Base-by-base conservation (phyloP, 2,888 invertebrate genomes). In the Pachycephus smyrnensis region DNA sequence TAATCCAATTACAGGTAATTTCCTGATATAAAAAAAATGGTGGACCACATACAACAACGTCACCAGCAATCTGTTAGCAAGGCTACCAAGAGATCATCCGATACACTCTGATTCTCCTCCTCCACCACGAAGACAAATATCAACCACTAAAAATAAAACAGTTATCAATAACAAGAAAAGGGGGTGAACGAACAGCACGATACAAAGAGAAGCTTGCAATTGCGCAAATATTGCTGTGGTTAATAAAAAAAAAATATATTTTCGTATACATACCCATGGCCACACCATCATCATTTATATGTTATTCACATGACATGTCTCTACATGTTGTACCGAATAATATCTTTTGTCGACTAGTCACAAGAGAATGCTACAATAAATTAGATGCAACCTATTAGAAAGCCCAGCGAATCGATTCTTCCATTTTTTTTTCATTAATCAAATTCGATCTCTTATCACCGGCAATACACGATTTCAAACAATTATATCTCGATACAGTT, bases 271-370 rank as follows among this genome's bases (percentile, higher is more conserved):
- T 90, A 91, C 90, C 91, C 91, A 91, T 91, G 91, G 91, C 91
- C 91, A 91, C 91, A 90, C 90, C 90, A 91, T 91, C 91, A 91
- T 91, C 91, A 91, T 90, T 90, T 88, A 86, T 90, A 89, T 91
- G 90, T 91, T 89, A 91, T 86, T 91, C 90, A 90, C 83, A 84
- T 86, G 84, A 86, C 76, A 77, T 82, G 75, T 78, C 79, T 81
- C 79, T 82, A 80, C 80, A 78, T 73, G 73, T 75, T 75, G 69
- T 68, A 77, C 80, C 79, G 77, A 71, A 78, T 76, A 76, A 75
- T 76, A 71, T 55, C 12, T 75, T 79, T 76, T 36, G 31, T 30
- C 15, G 15, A 9, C 69, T 77, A 73, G 40, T 55, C 23, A 55
- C 76, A 55, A 12, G 33, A 55, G 9, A 55, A 55, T 55, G 11